Conservation (phyloP, 2,797 vertebrate genomes). For the Xyrichtys novacula region DNA sequence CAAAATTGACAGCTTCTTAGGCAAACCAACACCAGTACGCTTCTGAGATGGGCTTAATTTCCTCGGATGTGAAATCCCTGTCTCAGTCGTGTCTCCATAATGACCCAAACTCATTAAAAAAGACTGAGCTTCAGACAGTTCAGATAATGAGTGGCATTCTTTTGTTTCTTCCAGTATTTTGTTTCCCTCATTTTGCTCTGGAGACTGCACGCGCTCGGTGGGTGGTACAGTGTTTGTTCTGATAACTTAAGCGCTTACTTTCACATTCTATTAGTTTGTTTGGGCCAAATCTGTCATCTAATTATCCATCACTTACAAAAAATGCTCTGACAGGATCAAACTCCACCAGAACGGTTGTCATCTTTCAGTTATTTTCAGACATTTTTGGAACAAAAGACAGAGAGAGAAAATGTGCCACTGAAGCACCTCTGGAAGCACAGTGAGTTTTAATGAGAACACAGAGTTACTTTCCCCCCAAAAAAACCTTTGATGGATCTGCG, state of each 20-base stretch:
- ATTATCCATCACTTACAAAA: constrained; percentile 4
- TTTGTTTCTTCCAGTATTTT: constrained; percentile 1
- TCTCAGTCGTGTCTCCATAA: not conserved
- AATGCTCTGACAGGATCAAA: not conserved
- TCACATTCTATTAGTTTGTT: not conserved
- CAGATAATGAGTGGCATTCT: not conserved
- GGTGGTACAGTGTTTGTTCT: not conserved
- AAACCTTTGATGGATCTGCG: not conserved
- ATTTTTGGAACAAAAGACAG: not conserved
- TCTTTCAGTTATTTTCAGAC: constrained; percentile 4
- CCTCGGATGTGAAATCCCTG: constrained; percentile 9
- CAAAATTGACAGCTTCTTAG: not conserved
- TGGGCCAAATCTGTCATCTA: not conserved
- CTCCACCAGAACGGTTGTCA: not conserved
- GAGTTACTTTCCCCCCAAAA: constrained; percentile 4
- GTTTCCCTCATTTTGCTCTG: constrained; percentile 2
- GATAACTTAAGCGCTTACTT: not conserved
- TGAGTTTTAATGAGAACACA: constrained; percentile 13
- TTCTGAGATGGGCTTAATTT: not conserved
- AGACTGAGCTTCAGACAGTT: constrained; percentile 5
- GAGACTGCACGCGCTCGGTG: not conserved
- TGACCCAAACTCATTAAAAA: constrained; percentile 1
- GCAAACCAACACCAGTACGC: not conserved
- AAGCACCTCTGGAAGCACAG: not conserved
- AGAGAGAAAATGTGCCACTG: not conserved